Evolutionary conservation across 1,140 invertebrate genomes (phyloP), one percentile per base, ranked within the genome.

Genomic region (Drosophila novamexicana): DNA sequence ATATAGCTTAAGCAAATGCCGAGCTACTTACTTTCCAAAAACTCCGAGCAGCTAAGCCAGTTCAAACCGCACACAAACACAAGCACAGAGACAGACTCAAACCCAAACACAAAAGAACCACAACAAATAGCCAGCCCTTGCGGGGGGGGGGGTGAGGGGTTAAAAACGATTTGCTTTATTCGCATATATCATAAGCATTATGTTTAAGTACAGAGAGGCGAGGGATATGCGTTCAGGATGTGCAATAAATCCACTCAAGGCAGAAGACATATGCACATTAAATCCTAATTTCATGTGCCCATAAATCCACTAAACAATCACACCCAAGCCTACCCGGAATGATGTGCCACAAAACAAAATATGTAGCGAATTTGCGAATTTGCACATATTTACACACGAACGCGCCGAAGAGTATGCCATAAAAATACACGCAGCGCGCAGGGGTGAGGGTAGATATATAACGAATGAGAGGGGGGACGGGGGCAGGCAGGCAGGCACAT

Each of bases 271-370:
- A 89, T 88, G 83, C 83, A 82, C 83, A 86, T 86, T 86, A 86
- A 88, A 86, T 86, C 83, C 83, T 89, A 88, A 86, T 86, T 88
- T 88, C 80, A 83, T 86, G 75, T 86, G 79, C 79, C 84, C 83
- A 86, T 86, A 86, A 86, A 86, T 86, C 79, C 84, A 83, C 83
- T 86, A 86, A 86, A 86, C 83, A 86, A 86, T 86, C 83, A 86
- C 83, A 86, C 84, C 68, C 73, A 59, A 71, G 47, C 18, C 70
- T 54, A 16, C 22, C 40, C 22, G 29, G 54, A 69, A 79, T 72
- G 77, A 73, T 70, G 81, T 45, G 72, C 57, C 59, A 70, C 58
- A 75, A 57, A 68, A 62, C 66, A 67, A 82, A 82, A 83, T 88
- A 74, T 88, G 79, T 82, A 76, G 88, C 82, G 81, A 86, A 83